A percentile compares a stretch with the other conserved stretches of the same genome.
Evolutionary conservation across 2,888 invertebrate genomes (phyloP).

Genomic region (Ceraclea dissimilis): DNA sequence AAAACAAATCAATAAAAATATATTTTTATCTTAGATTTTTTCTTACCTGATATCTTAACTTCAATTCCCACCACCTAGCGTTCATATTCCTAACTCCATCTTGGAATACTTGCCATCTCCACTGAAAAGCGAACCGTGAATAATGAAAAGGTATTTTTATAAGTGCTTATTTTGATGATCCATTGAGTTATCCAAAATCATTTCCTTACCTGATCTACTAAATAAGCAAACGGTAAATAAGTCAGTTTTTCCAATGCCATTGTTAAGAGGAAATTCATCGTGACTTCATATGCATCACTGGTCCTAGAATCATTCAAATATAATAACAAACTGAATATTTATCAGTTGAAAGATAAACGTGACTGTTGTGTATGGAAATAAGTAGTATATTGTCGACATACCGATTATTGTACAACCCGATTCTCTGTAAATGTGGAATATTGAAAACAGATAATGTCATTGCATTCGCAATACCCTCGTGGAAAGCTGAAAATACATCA

Average conservation of each 20-base stretch:
- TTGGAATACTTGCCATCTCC: conserved; percentile 74
- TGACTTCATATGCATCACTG: conserved; percentile 58
- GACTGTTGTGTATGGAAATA: no score
- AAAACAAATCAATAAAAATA: no score
- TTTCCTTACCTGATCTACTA: conserved; percentile 62
- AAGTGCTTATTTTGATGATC: no score
- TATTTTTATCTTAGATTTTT: no score
- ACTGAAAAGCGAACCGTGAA: conserved; percentile 47
- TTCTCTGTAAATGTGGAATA: conserved; percentile 63
- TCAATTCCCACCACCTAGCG: conserved; percentile 67
- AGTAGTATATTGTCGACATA: no score
- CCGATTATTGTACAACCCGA: conserved; percentile 63
- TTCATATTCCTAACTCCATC: conserved; percentile 67
- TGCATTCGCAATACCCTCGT: conserved; percentile 78
- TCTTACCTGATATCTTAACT: conserved; percentile 52
- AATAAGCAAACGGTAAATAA: conserved; percentile 70
- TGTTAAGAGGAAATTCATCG: conserved; percentile 70
- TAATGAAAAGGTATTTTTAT: neutral
- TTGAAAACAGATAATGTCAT: conserved; percentile 71
- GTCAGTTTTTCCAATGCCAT: conserved; percentile 74
- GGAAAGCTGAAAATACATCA: conserved; percentile 56
- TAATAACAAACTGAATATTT: no score
- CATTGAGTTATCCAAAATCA: neutral
- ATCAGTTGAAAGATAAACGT: no score
- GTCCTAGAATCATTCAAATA: conserved; percentile 31